Base-by-base conservation (phyloP, 2,113 vertebrate species). In the Physeter macrocephalus region DNA sequence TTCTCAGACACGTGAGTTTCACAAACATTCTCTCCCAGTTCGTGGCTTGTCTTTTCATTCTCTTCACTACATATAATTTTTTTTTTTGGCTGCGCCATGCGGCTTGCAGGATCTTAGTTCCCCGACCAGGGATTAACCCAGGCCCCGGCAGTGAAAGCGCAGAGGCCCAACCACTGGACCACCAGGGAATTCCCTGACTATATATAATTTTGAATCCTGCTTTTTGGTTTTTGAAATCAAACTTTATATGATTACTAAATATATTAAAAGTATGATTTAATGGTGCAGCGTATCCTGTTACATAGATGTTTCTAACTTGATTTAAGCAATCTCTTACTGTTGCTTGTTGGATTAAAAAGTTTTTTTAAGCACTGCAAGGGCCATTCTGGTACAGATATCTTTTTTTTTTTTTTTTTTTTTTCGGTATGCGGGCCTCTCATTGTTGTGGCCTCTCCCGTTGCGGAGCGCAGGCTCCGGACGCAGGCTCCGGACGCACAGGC, bases 221-320 rank as follows among this genome's bases (percentile, higher is more conserved):
- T 43, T 31, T 64, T 52, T 11, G 6, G n/a, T 14, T 14, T 64
- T 41, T 72, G 34, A 39, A 36, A 46, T 15, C 36, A 23, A 14
- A 31, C 15, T 67, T 36, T 36, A 36, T 6, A 3, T 14, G 21
- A 4, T 18, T 4, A 13, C 39, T 41, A 1, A 20, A 20, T 39
- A 3, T 39, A 27, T 4, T 27, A 3, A 27, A 52, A 39, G 13
- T 27, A 4, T 18, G 64, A 10, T 41, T 41, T 14, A 39, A 27
- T 1, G 25, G n/a, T 9, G 18, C 27, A 10, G 21, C 4, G 6
- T 10, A 12, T 41, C 20, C 20, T 27, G 0, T 14, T 18, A 9
- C 1, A 21, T 0, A 49, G 75, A 17, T 23, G 13, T 49, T 34
- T 81, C 34, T 71, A 34, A 62, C 46, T 31, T 4, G 39, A 80